Evolutionary conservation across 2,113 vertebrate genomes (phyloP).

Genomic region (Reinhardtius hippoglossoides): DNA sequence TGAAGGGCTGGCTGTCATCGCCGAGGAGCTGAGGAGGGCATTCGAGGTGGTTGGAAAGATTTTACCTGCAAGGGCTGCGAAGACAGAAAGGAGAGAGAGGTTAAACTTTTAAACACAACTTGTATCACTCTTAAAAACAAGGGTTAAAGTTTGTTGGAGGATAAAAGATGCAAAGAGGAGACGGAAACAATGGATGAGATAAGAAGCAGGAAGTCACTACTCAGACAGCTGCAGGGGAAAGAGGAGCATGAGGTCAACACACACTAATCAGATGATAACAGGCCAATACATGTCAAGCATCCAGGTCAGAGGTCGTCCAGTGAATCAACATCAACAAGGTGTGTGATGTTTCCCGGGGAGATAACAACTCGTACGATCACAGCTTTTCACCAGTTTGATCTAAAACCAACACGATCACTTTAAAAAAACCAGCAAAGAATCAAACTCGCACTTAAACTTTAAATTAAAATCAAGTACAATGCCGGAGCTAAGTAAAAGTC

Average conservation of each 20-base stretch:
- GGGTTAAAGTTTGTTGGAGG: neutral
- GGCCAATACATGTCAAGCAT: conserved; percentile 26
- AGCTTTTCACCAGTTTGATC: neutral
- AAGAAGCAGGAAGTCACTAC: conserved; percentile 31
- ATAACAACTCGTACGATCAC: conserved; percentile 2
- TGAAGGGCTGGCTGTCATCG: conserved; percentile 70
- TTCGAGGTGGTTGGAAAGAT: conserved; percentile 85
- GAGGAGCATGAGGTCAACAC: conserved; percentile 43
- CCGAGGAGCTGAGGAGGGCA: conserved; percentile 75
- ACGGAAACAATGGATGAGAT: neutral
- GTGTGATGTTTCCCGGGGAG: conserved; percentile 15
- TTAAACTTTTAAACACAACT: conserved; percentile 3
- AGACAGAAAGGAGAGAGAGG: conserved; percentile 49
- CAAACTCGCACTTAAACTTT: no score
- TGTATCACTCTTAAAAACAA: no score
- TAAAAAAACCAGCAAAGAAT: no score
- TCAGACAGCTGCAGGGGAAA: neutral
- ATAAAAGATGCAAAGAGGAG: neutral
- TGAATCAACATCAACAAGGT: conserved; percentile 29
- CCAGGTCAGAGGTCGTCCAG: neutral
- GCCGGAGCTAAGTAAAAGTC: neutral
- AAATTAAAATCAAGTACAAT: neutral
- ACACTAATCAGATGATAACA: conserved; percentile 48
- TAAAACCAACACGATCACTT: neutral
- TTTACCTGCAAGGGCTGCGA: conserved; percentile 84